Evolutionary conservation across 2,113 vertebrate genomes (phyloP), one percentile per base, ranked within the genome.

Genomic region (Nycticryphes semicollaris): DNA sequence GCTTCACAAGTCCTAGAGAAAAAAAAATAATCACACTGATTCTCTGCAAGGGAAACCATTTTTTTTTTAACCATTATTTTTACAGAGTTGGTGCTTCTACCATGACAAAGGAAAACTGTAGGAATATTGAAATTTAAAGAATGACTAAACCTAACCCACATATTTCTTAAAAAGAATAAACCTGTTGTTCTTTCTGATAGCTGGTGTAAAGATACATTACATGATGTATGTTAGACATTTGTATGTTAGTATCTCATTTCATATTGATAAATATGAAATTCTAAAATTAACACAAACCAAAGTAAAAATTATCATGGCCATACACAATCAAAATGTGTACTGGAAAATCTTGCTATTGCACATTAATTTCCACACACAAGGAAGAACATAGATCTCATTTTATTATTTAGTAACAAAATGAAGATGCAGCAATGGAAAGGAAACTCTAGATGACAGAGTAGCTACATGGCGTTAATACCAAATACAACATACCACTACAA

Each of bases 101-200:
- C 31, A 63, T 20, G 31, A 83, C n/a, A 84, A 79, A 59, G 9
- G 8, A 76, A 91, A 91, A 56, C 15, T 25, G 28, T 9, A 68
- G n/a, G 86, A 89, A 91, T 13, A 45, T 19, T 45, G 25, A 59
- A 63, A 89, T 60, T 33, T 41, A 50, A 93, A 54, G n/a, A 95
- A 56, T 19, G 1, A 50, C 28, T 73, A 63, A 80, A 76, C 12
- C 9, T 54, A 84, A 41, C 6, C 7, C 15, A 59, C 9, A 5
- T 12, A 69, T 56, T 80, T 63, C 57, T 69, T 73, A 60, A 74
- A 72, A 78, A 57, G 6, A 90, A 80, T 17, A 84, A 50, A 76
- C 50, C 7, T 50, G 14, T 51, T 51, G 22, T 56, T 51, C 30
- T 75, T 93, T 54, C 57, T 57, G 33, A 60, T 28, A 78, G 30